Percentiles rank a stretch among this genome's conserved stretches.
Evolutionary conservation across 2,888 invertebrate species (phyloP).

Genomic region (Meiosimyza platycephala): DNA sequence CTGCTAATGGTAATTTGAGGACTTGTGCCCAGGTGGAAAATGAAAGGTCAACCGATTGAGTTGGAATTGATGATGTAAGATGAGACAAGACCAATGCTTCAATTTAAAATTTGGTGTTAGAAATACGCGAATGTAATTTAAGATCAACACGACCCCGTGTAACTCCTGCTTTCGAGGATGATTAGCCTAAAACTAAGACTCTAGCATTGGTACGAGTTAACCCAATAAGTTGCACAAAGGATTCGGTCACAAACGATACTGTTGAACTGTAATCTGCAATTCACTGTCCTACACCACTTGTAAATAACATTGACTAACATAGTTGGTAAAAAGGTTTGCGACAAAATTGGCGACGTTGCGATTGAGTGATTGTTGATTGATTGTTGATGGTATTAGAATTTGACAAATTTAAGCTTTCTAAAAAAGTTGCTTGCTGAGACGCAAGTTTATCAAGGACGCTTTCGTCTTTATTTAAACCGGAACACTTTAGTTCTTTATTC

Average conservation of each 20-base stretch:
- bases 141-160: slow-evolving; percentile 35
- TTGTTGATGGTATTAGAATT: too few species aligned
- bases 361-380: too few species aligned
- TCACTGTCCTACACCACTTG: neutral
- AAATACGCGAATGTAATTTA: slow-evolving; percentile 5
- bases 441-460: too few species aligned
- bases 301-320: slow-evolving; percentile 6
- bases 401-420: too few species aligned
- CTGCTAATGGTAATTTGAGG: slow-evolving; percentile 33
- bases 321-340: neutral
- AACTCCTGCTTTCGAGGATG: slow-evolving; percentile 23
- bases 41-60: slow-evolving; percentile 23
- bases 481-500: too few species aligned
- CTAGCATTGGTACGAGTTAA: slow-evolving; percentile 19
- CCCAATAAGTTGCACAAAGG: slow-evolving; percentile 30
- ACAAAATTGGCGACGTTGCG: too few species aligned
- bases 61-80: slow-evolving; percentile 28
- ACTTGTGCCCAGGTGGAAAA: slow-evolving; percentile 26
- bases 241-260: slow-evolving; percentile 34
- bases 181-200: slow-evolving; percentile 26
- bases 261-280: slow-evolving; percentile 29
- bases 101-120: slow-evolving; percentile 2
- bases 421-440: too few species aligned
- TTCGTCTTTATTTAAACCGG: too few species aligned
- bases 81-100: slow-evolving; percentile 24